Percentiles rank a stretch among this genome's conserved stretches.
These are phyloP conservation scores for Cataglyphis albicans DNA, from an alignment of 2,888 invertebrate genomes.

Conservation along the genomic window DNA sequence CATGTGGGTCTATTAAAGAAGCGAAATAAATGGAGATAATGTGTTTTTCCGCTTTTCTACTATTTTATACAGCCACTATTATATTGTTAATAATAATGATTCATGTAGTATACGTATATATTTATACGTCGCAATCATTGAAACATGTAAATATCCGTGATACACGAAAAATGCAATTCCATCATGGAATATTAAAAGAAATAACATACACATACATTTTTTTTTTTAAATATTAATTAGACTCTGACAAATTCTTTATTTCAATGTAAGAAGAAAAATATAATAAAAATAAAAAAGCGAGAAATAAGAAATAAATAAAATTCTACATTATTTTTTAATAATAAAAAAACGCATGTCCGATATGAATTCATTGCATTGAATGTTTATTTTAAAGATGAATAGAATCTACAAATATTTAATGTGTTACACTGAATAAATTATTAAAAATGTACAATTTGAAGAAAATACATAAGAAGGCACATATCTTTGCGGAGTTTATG, in stretches of 20 bases:
- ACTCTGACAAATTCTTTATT: neutral
- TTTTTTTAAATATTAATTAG: neutral
- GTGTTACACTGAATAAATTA: neutral
- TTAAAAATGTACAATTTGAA: neutral
- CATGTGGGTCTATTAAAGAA: constrained; percentile 74
- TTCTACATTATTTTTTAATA: neutral
- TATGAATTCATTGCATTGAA: neutral
- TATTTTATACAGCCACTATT: constrained; percentile 31
- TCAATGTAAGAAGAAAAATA: neutral
- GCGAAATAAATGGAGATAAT: constrained; percentile 80
- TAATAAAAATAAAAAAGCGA: neutral
- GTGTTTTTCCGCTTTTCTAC: constrained; percentile 74
- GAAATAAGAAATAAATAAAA: neutral
- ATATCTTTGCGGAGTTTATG: constrained; percentile 36
- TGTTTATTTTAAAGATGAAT: neutral
- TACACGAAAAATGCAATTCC: neutral
- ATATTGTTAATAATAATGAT: constrained; percentile 28
- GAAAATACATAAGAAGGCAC: neutral
- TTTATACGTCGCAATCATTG: constrained; percentile 25
- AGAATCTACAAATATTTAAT: neutral
- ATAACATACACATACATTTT: neutral
- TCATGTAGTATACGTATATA: no score
- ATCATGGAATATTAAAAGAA: neutral
- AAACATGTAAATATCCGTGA: constrained; percentile 34
- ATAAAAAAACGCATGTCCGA: neutral